Conservation (phyloP, 1,140 invertebrate genomes). For the Brachionus angularis region DNA sequence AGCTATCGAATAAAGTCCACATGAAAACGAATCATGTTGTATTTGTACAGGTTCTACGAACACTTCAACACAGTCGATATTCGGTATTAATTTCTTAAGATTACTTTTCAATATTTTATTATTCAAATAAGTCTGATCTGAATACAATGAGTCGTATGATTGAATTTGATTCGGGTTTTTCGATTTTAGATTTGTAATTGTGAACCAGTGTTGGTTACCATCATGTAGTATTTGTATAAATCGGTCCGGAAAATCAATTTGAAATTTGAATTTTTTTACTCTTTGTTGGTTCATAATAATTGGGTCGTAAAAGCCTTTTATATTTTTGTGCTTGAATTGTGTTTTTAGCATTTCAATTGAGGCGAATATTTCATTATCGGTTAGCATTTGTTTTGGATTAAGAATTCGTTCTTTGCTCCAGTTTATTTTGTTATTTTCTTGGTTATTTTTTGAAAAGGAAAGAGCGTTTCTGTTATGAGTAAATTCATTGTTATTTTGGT, state of each 20-base stretch:
- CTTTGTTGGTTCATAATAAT: background rate
- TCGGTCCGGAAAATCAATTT: background rate
- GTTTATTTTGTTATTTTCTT: too few species aligned
- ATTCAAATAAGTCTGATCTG: background rate
- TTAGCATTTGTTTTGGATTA: background rate
- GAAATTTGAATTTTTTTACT: background rate
- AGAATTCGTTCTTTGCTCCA: background rate
- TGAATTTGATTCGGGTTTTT: background rate
- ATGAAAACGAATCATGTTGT: background rate
- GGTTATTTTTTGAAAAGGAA: too few species aligned
- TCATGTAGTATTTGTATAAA: slow-evolving; percentile 28
- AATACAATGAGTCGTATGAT: slow-evolving; percentile 2
- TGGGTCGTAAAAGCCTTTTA: background rate
- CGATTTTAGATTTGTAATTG: background rate
- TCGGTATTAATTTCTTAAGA: background rate
- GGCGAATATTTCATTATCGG: slow-evolving; percentile 21
- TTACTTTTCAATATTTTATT: background rate
- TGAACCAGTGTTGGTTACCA: background rate
- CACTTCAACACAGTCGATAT: background rate
- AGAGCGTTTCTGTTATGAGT: too few species aligned
- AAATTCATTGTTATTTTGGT: too few species aligned
- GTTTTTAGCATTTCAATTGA: background rate
- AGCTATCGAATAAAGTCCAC: background rate
- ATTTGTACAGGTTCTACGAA: slow-evolving; percentile 1
- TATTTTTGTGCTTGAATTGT: background rate